Evolutionary conservation across 1,140 invertebrate species (phyloP).

Genomic region (Chironomus striatipennis): DNA sequence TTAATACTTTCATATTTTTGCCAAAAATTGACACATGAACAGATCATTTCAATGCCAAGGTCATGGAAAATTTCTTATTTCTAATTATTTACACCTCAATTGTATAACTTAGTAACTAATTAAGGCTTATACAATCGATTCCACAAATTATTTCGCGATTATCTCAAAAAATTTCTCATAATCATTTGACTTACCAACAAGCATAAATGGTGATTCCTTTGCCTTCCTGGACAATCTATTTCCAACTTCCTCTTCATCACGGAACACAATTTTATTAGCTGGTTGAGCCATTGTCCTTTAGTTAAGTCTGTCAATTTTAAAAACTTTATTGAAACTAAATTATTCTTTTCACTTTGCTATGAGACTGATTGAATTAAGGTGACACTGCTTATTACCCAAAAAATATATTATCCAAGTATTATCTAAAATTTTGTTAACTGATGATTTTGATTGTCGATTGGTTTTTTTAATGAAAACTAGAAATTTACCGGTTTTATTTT

Average conservation of each 20-base stretch:
- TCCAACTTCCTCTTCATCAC: constrained; percentile 39
- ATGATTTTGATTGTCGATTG: too few relatives aligned
- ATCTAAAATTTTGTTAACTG: too few relatives aligned
- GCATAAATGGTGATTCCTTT: constrained; percentile 57
- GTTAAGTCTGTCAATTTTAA: neutral
- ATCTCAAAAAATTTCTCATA: neutral
- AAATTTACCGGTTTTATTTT: too few relatives aligned
- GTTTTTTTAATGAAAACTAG: too few relatives aligned
- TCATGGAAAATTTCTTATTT: too few relatives aligned
- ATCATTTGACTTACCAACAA: constrained; percentile 46
- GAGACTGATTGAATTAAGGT: neutral
- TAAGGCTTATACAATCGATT: too few relatives aligned
- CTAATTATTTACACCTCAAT: too few relatives aligned
- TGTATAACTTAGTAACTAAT: too few relatives aligned
- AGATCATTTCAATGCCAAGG: too few relatives aligned
- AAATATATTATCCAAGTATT: too few relatives aligned
- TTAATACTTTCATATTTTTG: too few relatives aligned
- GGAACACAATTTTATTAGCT: neutral
- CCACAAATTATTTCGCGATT: neutral
- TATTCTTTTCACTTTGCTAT: neutral
- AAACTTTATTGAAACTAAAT: neutral
- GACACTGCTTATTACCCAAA: neutral
- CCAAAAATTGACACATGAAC: too few relatives aligned
- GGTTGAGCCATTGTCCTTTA: neutral
- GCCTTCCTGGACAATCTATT: constrained; percentile 51